These are phyloP conservation scores for Suillia variegata DNA, from an alignment of 2,888 invertebrate genomes.

Conservation along the genomic window DNA sequence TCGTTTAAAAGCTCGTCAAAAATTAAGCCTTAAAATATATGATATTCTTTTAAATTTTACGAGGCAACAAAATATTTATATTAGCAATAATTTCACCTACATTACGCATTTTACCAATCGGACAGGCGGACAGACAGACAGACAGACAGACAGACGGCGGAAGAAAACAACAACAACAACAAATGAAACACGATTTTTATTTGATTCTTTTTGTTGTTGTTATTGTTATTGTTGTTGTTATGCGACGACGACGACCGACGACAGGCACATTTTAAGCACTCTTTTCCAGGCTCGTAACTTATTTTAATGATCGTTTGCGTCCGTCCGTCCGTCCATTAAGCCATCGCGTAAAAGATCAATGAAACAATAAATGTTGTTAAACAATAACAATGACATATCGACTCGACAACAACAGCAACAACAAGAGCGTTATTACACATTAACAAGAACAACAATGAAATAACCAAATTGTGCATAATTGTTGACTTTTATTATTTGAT, in stretches of 20 bases:
- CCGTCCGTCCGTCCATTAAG: background rate
- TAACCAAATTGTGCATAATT: background rate
- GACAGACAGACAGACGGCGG: no score
- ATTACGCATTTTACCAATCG: constrained; percentile 18
- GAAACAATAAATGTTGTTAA: constrained; percentile 13
- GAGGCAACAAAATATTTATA: constrained; percentile 53
- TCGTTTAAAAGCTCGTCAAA: constrained; percentile 61
- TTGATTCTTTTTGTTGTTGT: no score
- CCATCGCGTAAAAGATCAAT: constrained; percentile 2
- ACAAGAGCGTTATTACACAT: background rate
- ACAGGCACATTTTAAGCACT: background rate
- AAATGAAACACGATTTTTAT: no score
- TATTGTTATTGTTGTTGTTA: no score
- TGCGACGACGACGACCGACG: no score
- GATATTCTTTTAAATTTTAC: constrained; percentile 43
- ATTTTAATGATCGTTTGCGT: constrained; percentile 26
- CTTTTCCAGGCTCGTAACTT: constrained; percentile 22
- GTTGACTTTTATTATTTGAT: background rate
- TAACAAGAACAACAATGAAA: background rate
- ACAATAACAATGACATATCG: constrained; percentile 13
- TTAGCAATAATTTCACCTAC: constrained; percentile 50
- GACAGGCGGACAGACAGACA: no score
- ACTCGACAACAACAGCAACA: constrained; percentile 3
- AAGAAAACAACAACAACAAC: no score
- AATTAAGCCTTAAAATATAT: constrained; percentile 55